These are phyloP conservation scores for Tryphoninae sp. DNA, from an alignment of 2,888 invertebrate species.

Conservation along the genomic window DNA sequence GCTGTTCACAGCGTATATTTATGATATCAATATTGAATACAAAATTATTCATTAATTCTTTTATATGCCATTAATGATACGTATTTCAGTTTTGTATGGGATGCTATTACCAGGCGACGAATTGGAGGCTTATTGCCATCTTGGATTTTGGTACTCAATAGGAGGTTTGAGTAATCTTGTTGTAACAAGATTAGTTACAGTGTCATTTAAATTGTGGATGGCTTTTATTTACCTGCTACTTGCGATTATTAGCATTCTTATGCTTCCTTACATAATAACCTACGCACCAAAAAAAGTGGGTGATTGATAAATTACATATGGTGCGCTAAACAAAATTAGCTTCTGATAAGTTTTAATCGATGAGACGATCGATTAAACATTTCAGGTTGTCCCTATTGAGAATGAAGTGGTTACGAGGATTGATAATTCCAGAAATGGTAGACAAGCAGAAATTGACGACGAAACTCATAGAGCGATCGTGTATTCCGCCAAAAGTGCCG, in stretches of 20 bases:
- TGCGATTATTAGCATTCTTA: slow-evolving; percentile 25
- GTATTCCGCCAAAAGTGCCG: slow-evolving; percentile 24
- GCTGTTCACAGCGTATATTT: neutral
- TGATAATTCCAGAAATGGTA: slow-evolving; percentile 2
- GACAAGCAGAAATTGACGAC: slow-evolving; percentile 3
- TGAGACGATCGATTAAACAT: neutral
- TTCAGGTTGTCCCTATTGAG: slow-evolving; percentile 37
- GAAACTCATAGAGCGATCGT: slow-evolving; percentile 8
- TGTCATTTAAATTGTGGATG: slow-evolving; percentile 54
- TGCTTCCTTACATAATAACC: slow-evolving; percentile 50
- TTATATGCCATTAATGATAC: neutral
- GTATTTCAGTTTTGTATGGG: slow-evolving; percentile 49
- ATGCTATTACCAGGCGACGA: slow-evolving; percentile 55
- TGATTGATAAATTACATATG: neutral
- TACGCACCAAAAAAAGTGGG: slow-evolving; percentile 50
- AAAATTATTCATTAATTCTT: neutral
- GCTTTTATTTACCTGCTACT: slow-evolving; percentile 35
- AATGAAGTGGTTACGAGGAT: neutral
- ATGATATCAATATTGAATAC: neutral
- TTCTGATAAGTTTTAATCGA: neutral
- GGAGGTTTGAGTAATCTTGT: slow-evolving; percentile 49
- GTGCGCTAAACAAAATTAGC: neutral
- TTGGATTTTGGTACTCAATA: slow-evolving; percentile 59
- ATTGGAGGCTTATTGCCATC: slow-evolving; percentile 55
- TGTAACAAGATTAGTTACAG: slow-evolving; percentile 31